Base-by-base conservation (phyloP, 2,888 invertebrate species). In the Volucella inanis region DNA sequence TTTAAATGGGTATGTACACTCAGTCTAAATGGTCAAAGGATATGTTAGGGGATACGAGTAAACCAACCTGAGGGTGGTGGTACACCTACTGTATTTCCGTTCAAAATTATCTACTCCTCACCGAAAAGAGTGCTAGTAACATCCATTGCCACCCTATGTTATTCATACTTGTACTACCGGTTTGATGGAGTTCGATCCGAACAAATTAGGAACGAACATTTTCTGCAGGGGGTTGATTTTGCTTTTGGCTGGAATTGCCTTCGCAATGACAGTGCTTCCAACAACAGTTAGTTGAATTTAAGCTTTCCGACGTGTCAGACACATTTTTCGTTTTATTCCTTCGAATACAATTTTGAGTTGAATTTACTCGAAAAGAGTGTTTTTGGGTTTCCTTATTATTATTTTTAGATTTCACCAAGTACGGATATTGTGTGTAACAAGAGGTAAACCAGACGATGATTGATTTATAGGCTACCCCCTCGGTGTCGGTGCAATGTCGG, bases 201-300 rank as follows among this genome's bases (percentile, higher is more conserved):
- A 81, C 76, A 70, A 76, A 49, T 65, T 79, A 52, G 54, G 64
- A 65, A 41, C 78, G 61, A 76, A 57, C 18, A 71, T 38, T 15
- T 38, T 15, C 45, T 64, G 6, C 55, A n/a, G 67, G 65, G 79
- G 72, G 71, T 76, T 84, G 67, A 45, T 70, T 61, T 31, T 31
- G 6, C 31, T 31, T 31, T 31, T 31, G 6, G 31, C 31, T 31
- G 31, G 31, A 6, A 31, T 31, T 47, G 43, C 47, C 54, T 62
- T 49, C 41, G 57, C 75, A 68, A 70, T 70, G 65, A 70, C 68
- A 84, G 71, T 62, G 61, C 81, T 54, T 82, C 50, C 39, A 71
- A 55, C 76, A 61, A 84, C 71, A 78, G 84, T 74, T 86, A 87
- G 87, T 88, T 87, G 87, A 83, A 87, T 71, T 84, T 77, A 72